Evolutionary conservation across 1,140 invertebrate species (phyloP), one percentile per base, ranked within the genome.

Genomic region (Philopotamus ludificatus): DNA sequence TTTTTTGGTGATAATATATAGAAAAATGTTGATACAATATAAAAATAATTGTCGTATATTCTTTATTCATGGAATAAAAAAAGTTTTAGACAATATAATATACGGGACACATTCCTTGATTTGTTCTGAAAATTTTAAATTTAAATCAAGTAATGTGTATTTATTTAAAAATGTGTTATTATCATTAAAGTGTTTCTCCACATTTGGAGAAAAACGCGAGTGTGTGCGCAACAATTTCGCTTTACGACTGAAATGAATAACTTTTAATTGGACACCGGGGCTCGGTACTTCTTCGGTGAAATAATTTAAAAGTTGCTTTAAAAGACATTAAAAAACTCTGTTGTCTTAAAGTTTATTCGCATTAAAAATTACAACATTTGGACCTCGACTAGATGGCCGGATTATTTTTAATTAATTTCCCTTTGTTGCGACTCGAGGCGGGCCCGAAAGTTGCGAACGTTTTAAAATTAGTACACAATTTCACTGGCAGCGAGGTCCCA

Each of bases 351-450:
- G 39, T 41, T 16, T 66, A 41, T 65, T 54, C 49, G 39, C 60
- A 25, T 50, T 23, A 61, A 61, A 61, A 66, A 66, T 66, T 54
- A 66, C 59, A 66, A 66, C 58, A 66, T 66, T 58, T 65, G 63
- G 39, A 55, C 4, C 28, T 12, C 4, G 28, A 34, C 34, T n/a
- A 39, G 34, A 39, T n/a, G 44, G 44, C 4, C 15, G 10, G 44
- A 16, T 15, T 8, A 16, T 4, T 8, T 20, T 47, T 47, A 15
- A 47, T 47, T 47, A 47, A 47, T 47, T 47, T 47, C 18, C 28
- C 28, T 34, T 34, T 34, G 8, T n/a, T 8, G 34, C 34, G 34
- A 39, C n/a, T 39, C n/a, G 44, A 15, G 44, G 28, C 12, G 4
- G 28, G 4, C 28, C 28, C 4, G 28, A 34, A 34, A 34, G 28